Conservation (phyloP, 1,140 invertebrate species). For the Bombus confusus region DNA sequence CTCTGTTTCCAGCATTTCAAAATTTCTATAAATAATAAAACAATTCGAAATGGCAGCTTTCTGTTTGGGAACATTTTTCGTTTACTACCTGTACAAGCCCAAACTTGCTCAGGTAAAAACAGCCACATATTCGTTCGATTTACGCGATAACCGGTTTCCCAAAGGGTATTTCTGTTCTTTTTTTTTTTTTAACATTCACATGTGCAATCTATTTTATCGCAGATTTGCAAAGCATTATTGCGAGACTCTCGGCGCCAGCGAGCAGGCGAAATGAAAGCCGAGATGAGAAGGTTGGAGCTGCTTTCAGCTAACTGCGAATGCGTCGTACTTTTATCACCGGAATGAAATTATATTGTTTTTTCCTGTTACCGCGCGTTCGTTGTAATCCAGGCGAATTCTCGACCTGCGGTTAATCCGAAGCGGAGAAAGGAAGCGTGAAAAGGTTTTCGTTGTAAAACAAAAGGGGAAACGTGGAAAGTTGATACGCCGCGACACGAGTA, state of each 20-base stretch:
- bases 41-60: too few relatives aligned
- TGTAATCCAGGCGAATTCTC: slow-evolving; percentile 28
- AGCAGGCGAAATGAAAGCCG: background rate
- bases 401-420: background rate
- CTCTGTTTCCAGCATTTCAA: too few relatives aligned
- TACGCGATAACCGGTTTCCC: background rate
- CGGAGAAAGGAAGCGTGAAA: slow-evolving; percentile 4
- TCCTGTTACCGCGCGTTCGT: background rate
- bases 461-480: background rate
- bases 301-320: background rate
- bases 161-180: background rate
- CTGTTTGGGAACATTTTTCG: too few relatives aligned
- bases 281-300: background rate
- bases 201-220: background rate
- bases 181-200: background rate
- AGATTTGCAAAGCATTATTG: background rate
- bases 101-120: too few relatives aligned
- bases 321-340: slow-evolving; percentile 22
- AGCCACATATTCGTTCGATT: background rate
- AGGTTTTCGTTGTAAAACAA: background rate
- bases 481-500: background rate
- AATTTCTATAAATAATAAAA: too few relatives aligned
- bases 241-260: background rate
- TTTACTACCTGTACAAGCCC: too few relatives aligned
- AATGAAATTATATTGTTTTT: slow-evolving; percentile 25